Evolutionary conservation across 2,797 vertebrate genomes (phyloP).

Genomic region (Acanthurus lineatus): DNA sequence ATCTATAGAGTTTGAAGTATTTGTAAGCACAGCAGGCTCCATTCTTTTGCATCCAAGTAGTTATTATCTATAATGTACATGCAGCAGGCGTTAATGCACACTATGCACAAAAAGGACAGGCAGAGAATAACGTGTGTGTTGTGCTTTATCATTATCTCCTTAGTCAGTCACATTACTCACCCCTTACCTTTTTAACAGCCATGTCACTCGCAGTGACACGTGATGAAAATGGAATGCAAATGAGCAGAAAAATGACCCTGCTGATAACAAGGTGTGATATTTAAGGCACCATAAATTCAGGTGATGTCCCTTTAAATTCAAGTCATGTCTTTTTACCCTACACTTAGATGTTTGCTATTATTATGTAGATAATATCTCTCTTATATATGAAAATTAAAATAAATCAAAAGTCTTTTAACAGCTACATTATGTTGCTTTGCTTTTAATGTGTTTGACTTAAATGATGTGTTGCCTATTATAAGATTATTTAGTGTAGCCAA

Average conservation of each 20-base stretch:
- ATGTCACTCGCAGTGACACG: constrained; percentile 13
- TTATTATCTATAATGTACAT: background rate
- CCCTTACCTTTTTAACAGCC: constrained; percentile 5
- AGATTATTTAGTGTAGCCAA: background rate
- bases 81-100: background rate
- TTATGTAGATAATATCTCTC: background rate
- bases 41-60: background rate
- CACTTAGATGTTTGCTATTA: background rate
- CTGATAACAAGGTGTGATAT: background rate
- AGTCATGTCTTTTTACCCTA: background rate
- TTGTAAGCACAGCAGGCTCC: background rate
- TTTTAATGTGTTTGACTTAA: constrained; percentile 14
- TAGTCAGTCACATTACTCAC: constrained; percentile 20
- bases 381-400: background rate
- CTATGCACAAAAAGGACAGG: background rate
- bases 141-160: constrained; percentile 30
- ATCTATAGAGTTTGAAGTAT: background rate
- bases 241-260: constrained; percentile 11
- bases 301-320: constrained; percentile 20
- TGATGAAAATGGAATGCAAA: constrained; percentile 8
- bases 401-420: background rate
- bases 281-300: constrained; percentile 24
- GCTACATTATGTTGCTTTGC: background rate
- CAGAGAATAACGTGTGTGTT: background rate
- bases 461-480: background rate